Evolutionary conservation across 2,113 vertebrate genomes (phyloP), one percentile per base, ranked within the genome.

Genomic region (Macroglossus sobrinus): DNA sequence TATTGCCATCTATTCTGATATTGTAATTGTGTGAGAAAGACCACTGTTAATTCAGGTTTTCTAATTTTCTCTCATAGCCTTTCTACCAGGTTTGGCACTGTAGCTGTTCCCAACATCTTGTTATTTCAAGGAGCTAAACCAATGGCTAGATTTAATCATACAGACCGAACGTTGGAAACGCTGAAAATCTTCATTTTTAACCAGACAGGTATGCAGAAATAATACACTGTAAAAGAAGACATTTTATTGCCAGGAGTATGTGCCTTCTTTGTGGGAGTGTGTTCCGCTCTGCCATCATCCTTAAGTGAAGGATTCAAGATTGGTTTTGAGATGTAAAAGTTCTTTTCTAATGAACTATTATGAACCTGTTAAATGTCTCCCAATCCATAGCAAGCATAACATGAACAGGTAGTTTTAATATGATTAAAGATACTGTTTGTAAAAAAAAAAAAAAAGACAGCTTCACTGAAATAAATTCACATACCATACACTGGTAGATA

Each of bases 141-240:
- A 3, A 99, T 99, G 99, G 99, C 99, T 89, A 99, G 99, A 64
- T 99, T 99, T 98, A 99, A 99, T 97, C 99, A 99, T 80, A 99
- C 99, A 0, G 99, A 99, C 78, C 98, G 99, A 92, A 99, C 99
- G 0, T 89, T 99, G 97, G 99, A 99, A 71, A 99, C 98, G 0
- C 98, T 99, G 89, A 99, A 99, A 79, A 98, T 99, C 59, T 99
- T 99, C 97, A 99, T 99, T 95, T 98, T 99, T 43, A 99, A 99
- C 94, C 99, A 99, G 97, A 99, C 99, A 97, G 99, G 99, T 99
- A 97, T 12, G 98, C 97, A 88, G 72, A 71, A 86, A 66, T 43
- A 68, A 69, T 68, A 26, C 30, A 0, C 61, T 84, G 5, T 80
- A 57, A 69, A 90, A 28, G 26, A 91, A 14, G 11, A 59, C 63